phyloP scores from a whole-genome alignment of 2,888 invertebrate species.

The Nomada fucata region DNA sequence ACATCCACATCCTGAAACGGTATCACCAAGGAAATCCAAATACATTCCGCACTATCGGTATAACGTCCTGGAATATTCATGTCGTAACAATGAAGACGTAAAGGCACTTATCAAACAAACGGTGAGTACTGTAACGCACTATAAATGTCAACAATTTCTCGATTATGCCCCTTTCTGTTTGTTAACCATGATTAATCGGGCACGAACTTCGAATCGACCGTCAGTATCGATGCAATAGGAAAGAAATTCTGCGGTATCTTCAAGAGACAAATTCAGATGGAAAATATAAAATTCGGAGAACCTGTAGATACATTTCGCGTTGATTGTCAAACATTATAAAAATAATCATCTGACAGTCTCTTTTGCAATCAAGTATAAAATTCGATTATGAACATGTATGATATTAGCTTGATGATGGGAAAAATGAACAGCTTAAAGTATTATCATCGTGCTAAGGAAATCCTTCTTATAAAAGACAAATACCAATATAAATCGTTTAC shows the following conservation, averaged over 20 bases:
- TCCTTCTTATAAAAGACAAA: slow-evolving; percentile 22
- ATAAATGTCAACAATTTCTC: slow-evolving; percentile 17
- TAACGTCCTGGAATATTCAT: neutral
- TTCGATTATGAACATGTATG: neutral
- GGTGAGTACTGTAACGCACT: slow-evolving; percentile 2
- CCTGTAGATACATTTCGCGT: neutral
- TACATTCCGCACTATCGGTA: neutral
- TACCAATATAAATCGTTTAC: slow-evolving; percentile 35
- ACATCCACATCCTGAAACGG: neutral
- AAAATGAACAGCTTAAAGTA: slow-evolving; percentile 16
- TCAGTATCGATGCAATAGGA: slow-evolving; percentile 8
- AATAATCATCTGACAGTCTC: slow-evolving; percentile 3
- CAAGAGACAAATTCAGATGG: slow-evolving; percentile 17
- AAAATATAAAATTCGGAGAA: slow-evolving; percentile 26
- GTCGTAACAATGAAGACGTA: neutral
- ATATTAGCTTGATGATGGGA: neutral
- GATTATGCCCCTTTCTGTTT: neutral
- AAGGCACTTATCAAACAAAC: slow-evolving; percentile 25
- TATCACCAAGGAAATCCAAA: neutral
- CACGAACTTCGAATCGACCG: slow-evolving; percentile 2
- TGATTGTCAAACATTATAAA: slow-evolving; percentile 15
- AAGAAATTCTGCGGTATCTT: neutral
- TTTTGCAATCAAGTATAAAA: slow-evolving; percentile 1
- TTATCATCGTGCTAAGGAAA: slow-evolving; percentile 47
- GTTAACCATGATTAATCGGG: neutral